Conservation (phyloP, 2,888 invertebrate species). For the Drosophila anomalata region DNA sequence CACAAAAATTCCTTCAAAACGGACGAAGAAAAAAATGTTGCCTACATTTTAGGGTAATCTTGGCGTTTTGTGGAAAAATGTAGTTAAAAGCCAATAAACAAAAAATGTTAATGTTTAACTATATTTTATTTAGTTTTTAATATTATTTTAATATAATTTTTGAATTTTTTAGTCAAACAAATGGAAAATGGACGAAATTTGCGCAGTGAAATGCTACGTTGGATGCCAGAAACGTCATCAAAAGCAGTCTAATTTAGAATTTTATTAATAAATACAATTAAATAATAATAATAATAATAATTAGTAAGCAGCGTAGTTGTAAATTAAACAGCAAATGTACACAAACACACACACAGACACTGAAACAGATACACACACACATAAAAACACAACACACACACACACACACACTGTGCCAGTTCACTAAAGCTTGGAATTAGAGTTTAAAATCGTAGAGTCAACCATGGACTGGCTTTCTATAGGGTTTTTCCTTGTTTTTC, state of each 20-base stretch:
- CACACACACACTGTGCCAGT: slow-evolving; percentile 39
- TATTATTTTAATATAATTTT: neutral
- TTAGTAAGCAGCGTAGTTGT: slow-evolving; percentile 75
- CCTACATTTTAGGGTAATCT: neutral
- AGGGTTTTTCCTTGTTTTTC: slow-evolving; percentile 39
- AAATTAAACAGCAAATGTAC: slow-evolving; percentile 70
- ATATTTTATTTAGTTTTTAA: neutral
- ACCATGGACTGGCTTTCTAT: slow-evolving; percentile 41
- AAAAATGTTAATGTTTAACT: too few relatives aligned
- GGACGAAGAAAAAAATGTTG: neutral
- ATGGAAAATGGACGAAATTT: slow-evolving; percentile 84
- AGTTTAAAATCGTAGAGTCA: slow-evolving; percentile 23
- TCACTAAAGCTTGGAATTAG: slow-evolving; percentile 56
- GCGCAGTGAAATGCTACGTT: slow-evolving; percentile 84
- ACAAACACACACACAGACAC: slow-evolving; percentile 38
- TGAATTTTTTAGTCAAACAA: slow-evolving; percentile 80
- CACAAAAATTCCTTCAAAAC: too few relatives aligned
- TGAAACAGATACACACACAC: slow-evolving; percentile 12
- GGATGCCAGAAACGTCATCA: slow-evolving; percentile 84
- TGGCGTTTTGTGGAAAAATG: neutral
- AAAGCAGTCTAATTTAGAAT: slow-evolving; percentile 83
- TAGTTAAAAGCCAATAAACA: too few relatives aligned
- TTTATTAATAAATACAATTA: slow-evolving; percentile 73
- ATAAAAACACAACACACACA: slow-evolving; percentile 10
- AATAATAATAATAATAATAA: slow-evolving; percentile 58